Percentiles rank a stretch among this genome's conserved stretches.
These are phyloP conservation scores for Limnephilus rhombicus DNA, from an alignment of 2,888 invertebrate genomes.

Conservation along the genomic window DNA sequence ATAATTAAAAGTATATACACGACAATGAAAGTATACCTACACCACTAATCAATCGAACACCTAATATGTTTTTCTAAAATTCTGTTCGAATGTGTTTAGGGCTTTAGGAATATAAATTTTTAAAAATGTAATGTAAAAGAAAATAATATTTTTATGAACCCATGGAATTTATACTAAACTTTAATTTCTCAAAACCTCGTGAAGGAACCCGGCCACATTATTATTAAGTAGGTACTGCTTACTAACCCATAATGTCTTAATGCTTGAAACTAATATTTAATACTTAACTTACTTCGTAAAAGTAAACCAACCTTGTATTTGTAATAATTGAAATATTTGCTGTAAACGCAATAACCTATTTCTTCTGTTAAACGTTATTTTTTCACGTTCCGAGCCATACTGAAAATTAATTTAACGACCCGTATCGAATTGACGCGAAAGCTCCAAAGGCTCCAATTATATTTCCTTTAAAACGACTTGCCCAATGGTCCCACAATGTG, in stretches of 20 bases:
- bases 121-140: too few relatives aligned
- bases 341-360: background rate
- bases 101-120: too few relatives aligned
- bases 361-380: background rate
- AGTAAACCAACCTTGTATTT: background rate
- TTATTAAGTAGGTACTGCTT: background rate
- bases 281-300: background rate
- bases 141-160: background rate
- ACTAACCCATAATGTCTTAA: background rate
- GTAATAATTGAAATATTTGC: slow-evolving; percentile 5
- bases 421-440: background rate
- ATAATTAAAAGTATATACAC: too few relatives aligned
- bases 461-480: too few relatives aligned
- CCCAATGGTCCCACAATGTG: too few relatives aligned
- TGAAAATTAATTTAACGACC: background rate
- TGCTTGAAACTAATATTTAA: background rate
- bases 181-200: background rate
- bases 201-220: background rate
- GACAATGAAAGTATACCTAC: too few relatives aligned
- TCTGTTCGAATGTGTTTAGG: too few relatives aligned
- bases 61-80: too few relatives aligned
- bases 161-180: background rate
- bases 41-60: too few relatives aligned
- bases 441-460: too few relatives aligned
- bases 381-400: background rate